Percentiles rank a stretch among this genome's conserved stretches.
phyloP scores from a whole-genome alignment of 2,113 vertebrate genomes.

The Himantopus leucocephalus region DNA sequence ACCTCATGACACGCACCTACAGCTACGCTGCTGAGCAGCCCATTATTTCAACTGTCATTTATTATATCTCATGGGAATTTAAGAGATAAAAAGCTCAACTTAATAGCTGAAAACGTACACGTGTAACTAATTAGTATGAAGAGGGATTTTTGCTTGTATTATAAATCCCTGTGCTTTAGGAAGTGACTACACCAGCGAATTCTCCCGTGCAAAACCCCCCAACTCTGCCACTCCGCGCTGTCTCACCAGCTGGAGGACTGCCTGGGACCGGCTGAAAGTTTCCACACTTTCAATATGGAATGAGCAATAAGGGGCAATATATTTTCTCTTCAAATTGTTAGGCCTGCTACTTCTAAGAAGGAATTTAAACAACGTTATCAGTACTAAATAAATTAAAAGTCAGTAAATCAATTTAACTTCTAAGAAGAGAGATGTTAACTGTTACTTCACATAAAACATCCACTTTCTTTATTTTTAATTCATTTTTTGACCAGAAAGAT shows the following conservation, averaged over 20 bases:
- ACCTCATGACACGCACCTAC: neutral
- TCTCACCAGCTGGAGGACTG: neutral
- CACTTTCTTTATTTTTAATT: neutral
- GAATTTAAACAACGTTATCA: neutral
- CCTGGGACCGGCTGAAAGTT: neutral
- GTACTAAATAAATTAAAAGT: neutral
- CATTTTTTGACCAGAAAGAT: neutral
- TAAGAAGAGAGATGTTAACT: neutral
- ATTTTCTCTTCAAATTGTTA: neutral
- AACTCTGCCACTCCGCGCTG: fast-evolving
- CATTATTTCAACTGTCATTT: neutral
- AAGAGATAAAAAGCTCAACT: neutral
- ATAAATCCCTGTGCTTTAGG: neutral
- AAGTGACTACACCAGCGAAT: neutral
- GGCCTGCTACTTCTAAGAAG: neutral
- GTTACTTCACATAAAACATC: neutral
- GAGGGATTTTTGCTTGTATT: neutral
- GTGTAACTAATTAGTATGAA: neutral
- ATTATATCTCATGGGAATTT: neutral
- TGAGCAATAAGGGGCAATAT: fast-evolving
- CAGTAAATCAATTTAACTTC: neutral
- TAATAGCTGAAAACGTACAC: neutral
- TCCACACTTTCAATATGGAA: neutral
- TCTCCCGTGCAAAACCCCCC: neutral
- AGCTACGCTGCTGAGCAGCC: neutral